Base-by-base conservation (phyloP, 2,113 vertebrate genomes). In the Spizaetus ornatus region DNA sequence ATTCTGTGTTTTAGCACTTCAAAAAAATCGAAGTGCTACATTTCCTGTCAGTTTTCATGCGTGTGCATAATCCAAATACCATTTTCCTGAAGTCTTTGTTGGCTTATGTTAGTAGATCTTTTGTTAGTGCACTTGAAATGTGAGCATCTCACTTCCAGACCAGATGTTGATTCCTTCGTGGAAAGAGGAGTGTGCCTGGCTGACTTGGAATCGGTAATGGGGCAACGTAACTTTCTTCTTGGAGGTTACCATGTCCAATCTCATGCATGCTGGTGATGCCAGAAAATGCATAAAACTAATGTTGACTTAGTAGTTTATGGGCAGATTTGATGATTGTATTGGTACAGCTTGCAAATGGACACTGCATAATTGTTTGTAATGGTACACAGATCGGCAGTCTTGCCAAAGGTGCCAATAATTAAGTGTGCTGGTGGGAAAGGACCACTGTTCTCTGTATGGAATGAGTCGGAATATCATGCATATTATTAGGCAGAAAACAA, bases 31-130 rank as follows among this genome's bases (percentile, higher is more conserved):
- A 7, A 86, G 15, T 38, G 34, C 70, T 82, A 4, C 20, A 0
- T 95, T 90, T 87, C 65, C 52, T 77, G 66, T 80, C 48, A 50
- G 42, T 81, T 93, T 71, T 71, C 58, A 23, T 83, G 1, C 82
- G 45, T 9, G 1, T 86, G n/a, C 32, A 45, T 81, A 81, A 90
- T 83, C 62, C 63, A 92, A 58, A 90, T 90, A 50, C 48, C 34
- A 7, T 92, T 96, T 94, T 87, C 45, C 81, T 96, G 84, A 80
- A 85, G 62, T 95, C 81, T 85, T 38, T 59, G n/a, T 80, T 94
- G 88, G 81, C 89, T 95, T 77, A 40, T 1, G 0, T 63, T 77
- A 85, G 81, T 76, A 53, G 70, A 43, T 86, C 70, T 90, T 90
- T 95, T 95, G 47, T 94, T 94, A 87, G 69, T 21, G 21, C 84